These are phyloP conservation scores for Zapus hudsonius DNA, from an alignment of 2,113 vertebrate species.

Conservation along the genomic window DNA sequence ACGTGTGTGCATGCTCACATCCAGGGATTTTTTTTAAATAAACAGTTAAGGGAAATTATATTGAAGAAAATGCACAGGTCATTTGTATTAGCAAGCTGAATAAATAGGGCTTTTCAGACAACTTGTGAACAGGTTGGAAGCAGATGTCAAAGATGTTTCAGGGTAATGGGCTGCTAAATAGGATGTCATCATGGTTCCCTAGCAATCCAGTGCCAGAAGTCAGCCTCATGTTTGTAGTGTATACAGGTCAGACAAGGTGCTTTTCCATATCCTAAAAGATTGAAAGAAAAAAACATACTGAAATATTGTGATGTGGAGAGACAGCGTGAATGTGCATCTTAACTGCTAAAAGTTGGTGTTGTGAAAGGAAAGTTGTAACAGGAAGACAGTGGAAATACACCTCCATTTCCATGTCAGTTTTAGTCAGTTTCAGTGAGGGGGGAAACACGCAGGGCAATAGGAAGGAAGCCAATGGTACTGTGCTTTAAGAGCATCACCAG, in stretches of 20 bases:
- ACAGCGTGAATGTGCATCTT: background rate
- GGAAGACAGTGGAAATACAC: background rate
- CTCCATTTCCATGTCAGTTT: background rate
- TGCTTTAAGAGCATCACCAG: background rate
- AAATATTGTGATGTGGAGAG: background rate
- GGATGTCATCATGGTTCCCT: background rate
- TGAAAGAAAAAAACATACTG: background rate
- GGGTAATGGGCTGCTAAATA: background rate
- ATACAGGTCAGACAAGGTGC: background rate
- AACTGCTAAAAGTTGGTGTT: background rate
- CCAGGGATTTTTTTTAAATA: background rate
- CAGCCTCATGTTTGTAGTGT: background rate
- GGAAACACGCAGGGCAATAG: background rate
- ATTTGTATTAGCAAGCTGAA: slow-evolving; percentile 37
- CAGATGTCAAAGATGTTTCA: background rate
- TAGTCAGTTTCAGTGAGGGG: background rate
- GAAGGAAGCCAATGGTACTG: background rate
- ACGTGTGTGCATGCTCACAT: background rate
- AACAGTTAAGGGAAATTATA: background rate
- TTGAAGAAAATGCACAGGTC: slow-evolving; percentile 16
- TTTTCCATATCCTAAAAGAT: background rate
- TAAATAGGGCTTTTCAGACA: slow-evolving; percentile 26
- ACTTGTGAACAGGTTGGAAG: background rate
- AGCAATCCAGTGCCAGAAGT: background rate
- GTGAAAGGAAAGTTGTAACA: slow-evolving; percentile 1